phyloP scores from a whole-genome alignment of 2,113 vertebrate genomes.

The Leptodactylus fuscus region DNA sequence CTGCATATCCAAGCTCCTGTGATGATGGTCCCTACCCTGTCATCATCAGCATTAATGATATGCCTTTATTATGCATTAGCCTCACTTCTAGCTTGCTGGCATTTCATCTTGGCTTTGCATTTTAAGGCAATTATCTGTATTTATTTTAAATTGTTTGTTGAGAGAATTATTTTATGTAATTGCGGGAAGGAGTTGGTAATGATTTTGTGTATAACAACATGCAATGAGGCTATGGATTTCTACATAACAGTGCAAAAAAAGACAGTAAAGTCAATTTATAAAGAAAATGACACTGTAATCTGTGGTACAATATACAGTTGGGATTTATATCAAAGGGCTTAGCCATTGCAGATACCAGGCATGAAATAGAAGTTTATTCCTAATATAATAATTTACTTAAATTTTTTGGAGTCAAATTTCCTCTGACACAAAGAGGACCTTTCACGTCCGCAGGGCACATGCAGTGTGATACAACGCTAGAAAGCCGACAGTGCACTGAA shows the following conservation, averaged over 20 bases:
- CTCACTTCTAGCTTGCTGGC: slow-evolving; percentile 26
- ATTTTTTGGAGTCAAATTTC: too few relatives aligned
- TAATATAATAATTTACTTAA: too few relatives aligned
- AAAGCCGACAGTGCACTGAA: too few relatives aligned
- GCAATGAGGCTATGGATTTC: slow-evolving; percentile 26
- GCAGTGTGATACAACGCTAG: too few relatives aligned
- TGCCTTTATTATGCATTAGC: slow-evolving; percentile 44
- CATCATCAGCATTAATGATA: slow-evolving; percentile 39
- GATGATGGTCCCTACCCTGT: neutral
- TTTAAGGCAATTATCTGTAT: slow-evolving; percentile 36
- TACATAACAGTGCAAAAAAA: slow-evolving; percentile 5
- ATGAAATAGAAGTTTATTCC: too few relatives aligned
- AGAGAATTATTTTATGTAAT: slow-evolving; percentile 27
- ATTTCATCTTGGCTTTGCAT: slow-evolving; percentile 15
- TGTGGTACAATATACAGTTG: too few relatives aligned
- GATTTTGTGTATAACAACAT: slow-evolving; percentile 11
- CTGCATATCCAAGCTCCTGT: slow-evolving; percentile 4
- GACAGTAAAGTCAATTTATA: neutral
- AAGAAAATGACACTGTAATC: neutral
- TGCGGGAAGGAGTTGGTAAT: neutral
- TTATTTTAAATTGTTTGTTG: slow-evolving; percentile 39
- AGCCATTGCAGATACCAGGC: neutral
- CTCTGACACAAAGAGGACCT: too few relatives aligned
- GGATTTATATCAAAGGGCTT: neutral
- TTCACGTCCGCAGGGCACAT: too few relatives aligned